phyloP scores from a whole-genome alignment of 2,888 invertebrate species.

The Tetheella fluctuosa region DNA sequence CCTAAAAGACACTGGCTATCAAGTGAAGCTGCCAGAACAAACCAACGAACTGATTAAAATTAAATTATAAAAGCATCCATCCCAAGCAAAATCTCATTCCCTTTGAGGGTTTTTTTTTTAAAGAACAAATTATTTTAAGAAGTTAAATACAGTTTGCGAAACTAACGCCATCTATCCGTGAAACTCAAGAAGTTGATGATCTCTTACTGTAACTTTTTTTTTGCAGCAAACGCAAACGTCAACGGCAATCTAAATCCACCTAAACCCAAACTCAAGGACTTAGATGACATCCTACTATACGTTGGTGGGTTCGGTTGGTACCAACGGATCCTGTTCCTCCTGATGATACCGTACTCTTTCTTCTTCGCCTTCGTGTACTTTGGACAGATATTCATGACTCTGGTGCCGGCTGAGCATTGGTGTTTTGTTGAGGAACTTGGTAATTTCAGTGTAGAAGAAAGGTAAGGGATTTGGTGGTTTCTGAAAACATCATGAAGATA shows the following conservation, averaged over 20 bases:
- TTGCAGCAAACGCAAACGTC: not conserved
- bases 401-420: constrained; percentile 72
- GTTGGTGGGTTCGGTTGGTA: constrained; percentile 78
- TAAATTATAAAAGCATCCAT: too few species aligned
- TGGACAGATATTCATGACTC: constrained; percentile 76
- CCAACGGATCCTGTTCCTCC: constrained; percentile 69
- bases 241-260: constrained; percentile 27
- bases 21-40: too few species aligned
- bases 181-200: too few species aligned
- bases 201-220: too few species aligned
- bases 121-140: too few species aligned
- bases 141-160: too few species aligned
- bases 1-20: too few species aligned
- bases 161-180: too few species aligned
- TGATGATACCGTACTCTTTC: constrained; percentile 76
- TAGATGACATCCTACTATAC: constrained; percentile 73
- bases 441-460: constrained; percentile 57
- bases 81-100: too few species aligned
- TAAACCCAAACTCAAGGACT: constrained; percentile 51
- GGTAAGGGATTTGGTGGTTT: constrained; percentile 44
- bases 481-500: too few species aligned
- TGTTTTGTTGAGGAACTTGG: constrained; percentile 61
- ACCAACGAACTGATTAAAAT: too few species aligned
- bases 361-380: constrained; percentile 80
- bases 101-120: too few species aligned